Conservation (phyloP, 2,113 vertebrate genomes). For the Taxidea taxus region DNA sequence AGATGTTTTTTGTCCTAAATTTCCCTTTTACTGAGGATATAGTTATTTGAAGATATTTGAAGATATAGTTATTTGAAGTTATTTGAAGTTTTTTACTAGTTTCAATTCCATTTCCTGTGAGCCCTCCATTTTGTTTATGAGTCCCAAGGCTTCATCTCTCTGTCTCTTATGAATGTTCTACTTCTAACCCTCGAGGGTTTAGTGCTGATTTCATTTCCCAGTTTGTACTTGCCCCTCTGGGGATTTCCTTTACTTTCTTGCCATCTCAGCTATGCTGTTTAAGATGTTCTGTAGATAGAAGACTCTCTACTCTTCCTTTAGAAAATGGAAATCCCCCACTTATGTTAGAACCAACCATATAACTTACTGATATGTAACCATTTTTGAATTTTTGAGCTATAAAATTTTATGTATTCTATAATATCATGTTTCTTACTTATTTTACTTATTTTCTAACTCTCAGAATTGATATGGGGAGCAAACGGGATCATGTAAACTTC, state of each 20-base stretch:
- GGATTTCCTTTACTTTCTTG: not conserved
- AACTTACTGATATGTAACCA: not conserved
- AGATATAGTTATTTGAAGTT: not conserved
- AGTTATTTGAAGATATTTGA: not conserved
- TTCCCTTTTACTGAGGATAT: not conserved
- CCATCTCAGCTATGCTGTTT: not conserved
- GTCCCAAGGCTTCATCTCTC: not conserved
- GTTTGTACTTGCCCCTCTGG: not conserved
- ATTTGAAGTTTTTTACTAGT: not conserved
- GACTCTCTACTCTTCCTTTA: not conserved
- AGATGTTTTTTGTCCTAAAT: not conserved
- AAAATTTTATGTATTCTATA: not conserved
- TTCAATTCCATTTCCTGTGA: not conserved
- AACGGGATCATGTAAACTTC: not conserved
- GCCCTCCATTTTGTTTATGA: not conserved
- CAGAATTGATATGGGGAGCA: not conserved
- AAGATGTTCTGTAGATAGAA: not conserved
- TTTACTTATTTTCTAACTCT: not conserved
- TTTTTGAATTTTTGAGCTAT: constrained; percentile 8
- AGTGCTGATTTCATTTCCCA: not conserved
- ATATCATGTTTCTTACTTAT: not conserved
- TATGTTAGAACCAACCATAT: not conserved
- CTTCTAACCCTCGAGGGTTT: not conserved
- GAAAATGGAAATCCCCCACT: not conserved
- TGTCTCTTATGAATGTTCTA: not conserved